Conservation (phyloP, 2,113 vertebrate genomes). For the Chaenocephalus aceratus region DNA sequence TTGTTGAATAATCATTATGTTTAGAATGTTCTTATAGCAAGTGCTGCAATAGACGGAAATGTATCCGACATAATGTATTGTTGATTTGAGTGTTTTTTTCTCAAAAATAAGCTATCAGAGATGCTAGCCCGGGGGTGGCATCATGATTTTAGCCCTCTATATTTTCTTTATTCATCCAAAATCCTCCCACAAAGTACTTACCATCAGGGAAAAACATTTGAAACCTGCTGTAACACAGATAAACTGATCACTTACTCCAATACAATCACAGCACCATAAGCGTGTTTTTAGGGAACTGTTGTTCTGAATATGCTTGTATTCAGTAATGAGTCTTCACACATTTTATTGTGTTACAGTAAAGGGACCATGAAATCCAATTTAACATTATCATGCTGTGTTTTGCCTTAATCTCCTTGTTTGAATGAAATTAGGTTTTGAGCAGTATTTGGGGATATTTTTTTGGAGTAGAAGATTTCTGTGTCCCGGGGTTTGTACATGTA, state of each 20-base stretch:
- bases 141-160: not conserved
- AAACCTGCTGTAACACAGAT: slow-evolving; percentile 1
- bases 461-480: not conserved
- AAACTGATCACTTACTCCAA: not conserved
- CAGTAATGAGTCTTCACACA: slow-evolving; percentile 16
- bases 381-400: slow-evolving; percentile 19
- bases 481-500: not conserved
- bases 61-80: too few relatives aligned
- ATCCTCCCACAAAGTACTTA: not conserved
- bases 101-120: not conserved
- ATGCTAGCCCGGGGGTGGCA: not conserved
- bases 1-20: not conserved
- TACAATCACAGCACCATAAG: not conserved
- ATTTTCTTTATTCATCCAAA: not conserved
- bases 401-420: slow-evolving; percentile 4
- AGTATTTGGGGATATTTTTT: slow-evolving; percentile 1
- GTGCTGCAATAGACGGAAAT: not conserved
- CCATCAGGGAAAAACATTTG: not conserved
- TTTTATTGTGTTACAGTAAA: slow-evolving; percentile 26
- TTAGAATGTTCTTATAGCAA: not conserved
- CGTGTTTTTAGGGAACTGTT: slow-evolving; percentile 12
- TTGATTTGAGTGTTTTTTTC: too few relatives aligned
- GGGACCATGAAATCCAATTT: slow-evolving; percentile 38
- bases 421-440: slow-evolving; percentile 15
- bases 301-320: slow-evolving; percentile 28